Conservation (phyloP, 2,797 vertebrate genomes). For the Zenarchopterus dispar region DNA sequence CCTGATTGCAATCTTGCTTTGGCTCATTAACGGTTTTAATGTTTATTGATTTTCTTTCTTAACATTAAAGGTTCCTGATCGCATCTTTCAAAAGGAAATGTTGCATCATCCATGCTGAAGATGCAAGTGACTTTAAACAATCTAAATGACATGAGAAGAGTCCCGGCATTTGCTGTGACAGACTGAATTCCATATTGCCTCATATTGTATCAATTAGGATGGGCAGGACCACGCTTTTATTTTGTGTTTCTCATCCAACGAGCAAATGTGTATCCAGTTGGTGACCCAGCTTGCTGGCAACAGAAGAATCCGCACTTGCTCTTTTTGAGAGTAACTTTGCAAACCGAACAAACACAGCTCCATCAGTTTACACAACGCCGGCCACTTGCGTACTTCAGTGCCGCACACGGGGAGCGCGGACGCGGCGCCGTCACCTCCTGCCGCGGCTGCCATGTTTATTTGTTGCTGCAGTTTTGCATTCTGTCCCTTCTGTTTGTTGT, state of each 20-base stretch:
- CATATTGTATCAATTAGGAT: conserved; percentile 2
- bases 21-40: too few relatives aligned
- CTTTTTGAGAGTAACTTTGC: conserved; percentile 60
- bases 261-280: conserved; percentile 56
- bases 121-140: too few relatives aligned
- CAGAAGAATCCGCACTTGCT: conserved; percentile 51
- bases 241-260: conserved; percentile 25
- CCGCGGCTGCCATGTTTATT: conserved; percentile 68
- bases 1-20: too few relatives aligned
- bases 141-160: conserved; percentile 5
- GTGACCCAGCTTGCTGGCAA: conserved; percentile 60
- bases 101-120: neutral
- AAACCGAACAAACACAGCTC: conserved; percentile 46
- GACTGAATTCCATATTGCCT: conserved; percentile 15
- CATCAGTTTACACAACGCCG: conserved; percentile 69
- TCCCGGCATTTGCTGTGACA: conserved; percentile 7
- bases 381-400: conserved; percentile 51
- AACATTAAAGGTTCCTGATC: too few relatives aligned
- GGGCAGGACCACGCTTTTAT: conserved; percentile 15
- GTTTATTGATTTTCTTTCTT: too few relatives aligned
- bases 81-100: neutral
- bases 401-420: conserved; percentile 53
- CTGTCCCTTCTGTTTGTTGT: conserved; percentile 77
- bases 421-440: conserved; percentile 64
- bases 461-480: conserved; percentile 71